Percentiles rank a stretch among this genome's conserved stretches.
Evolutionary conservation across 2,113 vertebrate genomes (phyloP).

Genomic region (Verasper variegatus): DNA sequence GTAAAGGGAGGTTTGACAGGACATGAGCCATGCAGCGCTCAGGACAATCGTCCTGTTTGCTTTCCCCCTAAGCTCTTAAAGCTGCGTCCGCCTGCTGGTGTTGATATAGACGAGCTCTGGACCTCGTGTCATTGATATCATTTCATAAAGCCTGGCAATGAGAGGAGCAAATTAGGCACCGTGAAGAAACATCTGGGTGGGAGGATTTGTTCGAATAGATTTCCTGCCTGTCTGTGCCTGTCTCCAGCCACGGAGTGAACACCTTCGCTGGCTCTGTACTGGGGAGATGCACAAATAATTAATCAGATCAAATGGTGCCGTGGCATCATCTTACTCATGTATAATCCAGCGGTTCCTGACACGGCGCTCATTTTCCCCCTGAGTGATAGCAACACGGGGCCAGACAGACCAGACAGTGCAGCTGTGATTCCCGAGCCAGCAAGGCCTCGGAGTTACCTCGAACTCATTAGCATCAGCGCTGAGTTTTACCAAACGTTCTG

Average conservation of each 20-base stretch:
- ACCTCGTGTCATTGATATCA: conserved; percentile 1
- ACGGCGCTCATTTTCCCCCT: neutral
- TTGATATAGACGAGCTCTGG: conserved; percentile 24
- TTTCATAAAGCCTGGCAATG: conserved; percentile 24
- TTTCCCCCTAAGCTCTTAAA: conserved; percentile 62
- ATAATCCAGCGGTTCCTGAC: conserved; percentile 50
- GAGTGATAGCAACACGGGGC: neutral
- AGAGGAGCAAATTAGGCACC: conserved; percentile 25
- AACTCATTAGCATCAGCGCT: neutral
- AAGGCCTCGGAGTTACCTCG: conserved; percentile 6
- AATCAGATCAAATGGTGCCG: conserved; percentile 46
- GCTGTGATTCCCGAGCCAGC: conserved; percentile 42
- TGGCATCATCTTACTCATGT: conserved; percentile 60
- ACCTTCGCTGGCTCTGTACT: conserved; percentile 11
- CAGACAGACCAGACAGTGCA: neutral
- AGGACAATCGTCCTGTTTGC: conserved; percentile 50
- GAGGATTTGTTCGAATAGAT: neutral
- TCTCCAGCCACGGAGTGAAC: conserved; percentile 15
- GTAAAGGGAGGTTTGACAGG: conserved; percentile 14
- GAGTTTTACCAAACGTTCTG: too few species aligned
- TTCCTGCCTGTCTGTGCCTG: conserved; percentile 14
- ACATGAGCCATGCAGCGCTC: conserved; percentile 1
- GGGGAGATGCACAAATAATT: conserved; percentile 62
- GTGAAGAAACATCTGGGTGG: neutral
- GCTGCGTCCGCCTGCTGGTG: conserved; percentile 26